Base-by-base conservation (phyloP, 1,140 invertebrate genomes). In the Drosophila kepulauana region DNA sequence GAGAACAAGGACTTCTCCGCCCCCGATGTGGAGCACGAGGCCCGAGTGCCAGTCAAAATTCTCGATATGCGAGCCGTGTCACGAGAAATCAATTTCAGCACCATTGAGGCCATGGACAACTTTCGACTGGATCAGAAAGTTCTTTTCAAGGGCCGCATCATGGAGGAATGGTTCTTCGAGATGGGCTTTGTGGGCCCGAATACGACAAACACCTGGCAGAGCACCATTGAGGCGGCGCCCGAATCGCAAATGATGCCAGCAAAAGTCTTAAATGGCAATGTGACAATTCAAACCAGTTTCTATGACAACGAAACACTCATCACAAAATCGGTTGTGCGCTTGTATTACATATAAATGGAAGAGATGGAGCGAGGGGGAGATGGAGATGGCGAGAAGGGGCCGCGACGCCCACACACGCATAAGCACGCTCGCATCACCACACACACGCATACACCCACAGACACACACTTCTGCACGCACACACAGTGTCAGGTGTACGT, bases 191-290 rank as follows among this genome's bases (percentile, higher is more conserved):
- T 99, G 1, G 99, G 99, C 89, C 97, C 98, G 15, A 98, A 98
- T 82, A 99, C 99, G 15, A 99, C 98, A 48, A 99, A 99, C 93
- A 99, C 99, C 3, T 99, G 99, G 99, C 98, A 99, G 93, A 99
- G 97, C 67, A 94, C 98, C 15, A 99, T 99, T 81, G 98, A 99
- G 94, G 98, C 99, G 41, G 99, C 99, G 0, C 99, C 99, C 2
- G 99, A 99, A 93, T 99, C 97, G 72, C 98, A 99, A 94, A 99
- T 99, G 99, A 99, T 99, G 98, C 99, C 99, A 46, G 98, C 99
- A 1, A 98, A 97, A 93, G 95, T 99, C 75, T 94, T 99, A 76
- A 99, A 98, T 77, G 99, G 99, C 3, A 99, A 99, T 93, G 97
- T 99, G 57, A 97, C 99, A 5, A 99, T 99, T 85, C 98, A 99